Conservation (phyloP, 2,888 invertebrate species). For the Eucera pruinosa region DNA sequence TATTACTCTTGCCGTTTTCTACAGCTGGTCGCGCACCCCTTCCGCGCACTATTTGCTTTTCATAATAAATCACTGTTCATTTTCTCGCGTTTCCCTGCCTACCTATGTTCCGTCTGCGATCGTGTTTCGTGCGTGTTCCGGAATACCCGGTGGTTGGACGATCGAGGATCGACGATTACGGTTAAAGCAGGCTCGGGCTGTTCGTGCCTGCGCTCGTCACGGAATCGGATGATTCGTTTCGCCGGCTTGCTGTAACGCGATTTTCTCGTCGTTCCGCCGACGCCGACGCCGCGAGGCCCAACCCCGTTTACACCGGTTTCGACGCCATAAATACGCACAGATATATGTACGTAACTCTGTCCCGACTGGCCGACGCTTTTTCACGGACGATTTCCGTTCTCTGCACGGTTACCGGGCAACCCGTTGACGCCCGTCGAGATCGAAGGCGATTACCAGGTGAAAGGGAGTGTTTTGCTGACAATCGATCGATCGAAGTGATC, state of each 20-base stretch:
- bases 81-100: constrained; percentile 34
- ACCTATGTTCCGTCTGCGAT: neutral
- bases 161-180: constrained; percentile 44
- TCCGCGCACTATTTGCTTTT: constrained; percentile 31
- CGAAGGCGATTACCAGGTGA: constrained; percentile 48
- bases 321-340: constrained; percentile 33
- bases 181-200: constrained; percentile 14
- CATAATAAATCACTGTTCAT: constrained; percentile 46
- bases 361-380: no score
- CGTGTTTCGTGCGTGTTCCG: constrained; percentile 32
- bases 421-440: constrained; percentile 13
- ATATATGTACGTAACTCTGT: no score
- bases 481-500: constrained; percentile 33
- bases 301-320: constrained; percentile 43
- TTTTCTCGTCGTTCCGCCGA: constrained; percentile 48
- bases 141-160: constrained; percentile 38
- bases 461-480: constrained; percentile 39
- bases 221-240: constrained; percentile 62
- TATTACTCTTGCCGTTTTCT: constrained; percentile 35
- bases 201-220: constrained; percentile 54
- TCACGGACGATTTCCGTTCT: constrained; percentile 29
- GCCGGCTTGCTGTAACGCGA: constrained; percentile 62
- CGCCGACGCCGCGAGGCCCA: constrained; percentile 1
- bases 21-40: constrained; percentile 10
- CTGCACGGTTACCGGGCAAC: neutral